These are phyloP conservation scores for Hemichromis elongatus DNA, from an alignment of 2,113 vertebrate genomes.

Conservation along the genomic window DNA sequence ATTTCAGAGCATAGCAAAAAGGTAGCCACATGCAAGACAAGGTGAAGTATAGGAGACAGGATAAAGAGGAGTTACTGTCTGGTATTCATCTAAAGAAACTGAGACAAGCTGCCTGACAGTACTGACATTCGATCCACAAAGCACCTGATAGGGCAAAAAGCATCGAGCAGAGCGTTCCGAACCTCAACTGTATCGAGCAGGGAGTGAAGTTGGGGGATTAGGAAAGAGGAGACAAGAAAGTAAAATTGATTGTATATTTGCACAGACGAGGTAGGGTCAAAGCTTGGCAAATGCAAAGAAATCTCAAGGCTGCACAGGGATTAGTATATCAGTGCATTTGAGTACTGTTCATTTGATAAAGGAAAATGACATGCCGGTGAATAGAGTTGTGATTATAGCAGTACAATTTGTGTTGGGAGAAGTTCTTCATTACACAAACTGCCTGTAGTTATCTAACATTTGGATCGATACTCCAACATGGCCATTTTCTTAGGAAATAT, in stretches of 20 bases:
- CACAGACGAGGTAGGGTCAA: conserved; percentile 19
- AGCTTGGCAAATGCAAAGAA: conserved; percentile 52
- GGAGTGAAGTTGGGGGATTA: not conserved
- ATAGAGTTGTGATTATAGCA: conserved; percentile 11
- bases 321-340: not conserved
- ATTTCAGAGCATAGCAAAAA: not conserved
- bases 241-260: conserved; percentile 59
- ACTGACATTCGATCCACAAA: conserved; percentile 50
- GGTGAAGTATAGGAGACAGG: conserved; percentile 1
- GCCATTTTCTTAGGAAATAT: conserved; percentile 8
- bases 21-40: not conserved
- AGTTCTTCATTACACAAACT: conserved; percentile 47
- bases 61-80: conserved; percentile 15
- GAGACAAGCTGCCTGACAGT: conserved; percentile 43
- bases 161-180: conserved; percentile 9
- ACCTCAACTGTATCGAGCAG: conserved; percentile 31
- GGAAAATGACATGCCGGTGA: conserved; percentile 29
- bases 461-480: conserved; percentile 28
- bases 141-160: conserved; percentile 54
- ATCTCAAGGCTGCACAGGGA: not conserved
- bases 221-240: conserved; percentile 41
- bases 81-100: conserved; percentile 17
- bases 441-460: conserved; percentile 11
- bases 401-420: not conserved
- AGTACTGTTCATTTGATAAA: conserved; percentile 11